Evolutionary conservation across 2,113 vertebrate species (phyloP).

Genomic region (rabbit (Oryctolagus cuniculus)): DNA sequence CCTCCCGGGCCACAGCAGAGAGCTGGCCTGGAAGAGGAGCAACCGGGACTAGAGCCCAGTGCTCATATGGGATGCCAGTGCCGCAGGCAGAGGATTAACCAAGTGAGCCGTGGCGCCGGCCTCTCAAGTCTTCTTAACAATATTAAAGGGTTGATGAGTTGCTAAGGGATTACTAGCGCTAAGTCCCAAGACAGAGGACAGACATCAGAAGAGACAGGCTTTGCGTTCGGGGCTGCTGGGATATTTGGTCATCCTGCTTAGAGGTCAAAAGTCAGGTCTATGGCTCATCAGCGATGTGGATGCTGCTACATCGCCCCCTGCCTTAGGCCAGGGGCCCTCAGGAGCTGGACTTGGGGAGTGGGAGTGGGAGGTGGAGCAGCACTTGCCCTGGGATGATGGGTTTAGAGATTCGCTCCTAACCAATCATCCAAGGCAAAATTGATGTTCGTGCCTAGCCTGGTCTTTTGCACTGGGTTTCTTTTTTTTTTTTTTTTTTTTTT

Average conservation of each 20-base stretch:
- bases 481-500: too few species aligned
- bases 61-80: too few species aligned
- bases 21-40: too few species aligned
- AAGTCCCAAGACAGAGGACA: slow-evolving; percentile 33
- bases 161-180: neutral
- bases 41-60: too few species aligned
- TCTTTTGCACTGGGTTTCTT: neutral
- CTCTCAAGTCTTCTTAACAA: slow-evolving; percentile 20
- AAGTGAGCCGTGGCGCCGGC: too few species aligned
- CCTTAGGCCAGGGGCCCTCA: neutral
- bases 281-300: neutral
- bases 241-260: neutral
- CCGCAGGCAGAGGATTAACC: too few species aligned
- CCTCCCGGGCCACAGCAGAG: too few species aligned
- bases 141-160: slow-evolving; percentile 21
- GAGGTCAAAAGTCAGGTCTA: neutral
- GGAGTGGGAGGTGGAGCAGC: neutral
- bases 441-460: neutral
- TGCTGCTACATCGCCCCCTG: neutral
- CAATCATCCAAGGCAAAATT: neutral
- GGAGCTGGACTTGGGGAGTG: neutral
- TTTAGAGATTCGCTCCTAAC: neutral
- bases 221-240: neutral
- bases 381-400: neutral
- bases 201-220: neutral